These are phyloP conservation scores for Rhyacophila brunnea DNA, from an alignment of 1,140 invertebrate species.

Conservation along the genomic window DNA sequence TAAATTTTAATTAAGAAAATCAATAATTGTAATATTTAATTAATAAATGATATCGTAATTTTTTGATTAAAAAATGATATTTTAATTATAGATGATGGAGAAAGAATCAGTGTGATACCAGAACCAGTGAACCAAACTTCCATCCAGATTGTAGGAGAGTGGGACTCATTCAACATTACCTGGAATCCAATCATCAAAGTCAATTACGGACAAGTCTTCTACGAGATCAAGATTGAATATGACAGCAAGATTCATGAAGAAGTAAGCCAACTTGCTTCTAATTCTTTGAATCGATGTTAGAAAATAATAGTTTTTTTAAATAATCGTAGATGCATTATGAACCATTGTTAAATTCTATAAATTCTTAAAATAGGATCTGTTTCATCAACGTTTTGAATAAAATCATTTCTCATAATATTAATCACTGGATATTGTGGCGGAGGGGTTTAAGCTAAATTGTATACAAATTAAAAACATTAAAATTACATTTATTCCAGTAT, in stretches of 20 bases:
- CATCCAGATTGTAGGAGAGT: constrained; percentile 67
- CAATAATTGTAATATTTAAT: too few relatives aligned
- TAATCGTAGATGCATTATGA: too few relatives aligned
- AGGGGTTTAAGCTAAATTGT: too few relatives aligned
- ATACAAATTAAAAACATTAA: neutral
- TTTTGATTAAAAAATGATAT: too few relatives aligned
- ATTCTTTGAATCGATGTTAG: neutral
- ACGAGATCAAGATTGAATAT: constrained; percentile 72
- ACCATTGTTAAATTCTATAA: too few relatives aligned
- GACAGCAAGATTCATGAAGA: constrained; percentile 45
- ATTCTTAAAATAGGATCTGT: too few relatives aligned
- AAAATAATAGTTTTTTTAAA: neutral
- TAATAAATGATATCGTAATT: too few relatives aligned
- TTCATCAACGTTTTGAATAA: too few relatives aligned
- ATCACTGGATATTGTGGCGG: too few relatives aligned
- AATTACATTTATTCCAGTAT: constrained; percentile 38
- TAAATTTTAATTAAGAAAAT: neutral
- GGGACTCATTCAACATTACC: constrained; percentile 74
- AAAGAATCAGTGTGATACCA: constrained; percentile 67
- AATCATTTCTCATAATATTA: too few relatives aligned
- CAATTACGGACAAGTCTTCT: constrained; percentile 80
- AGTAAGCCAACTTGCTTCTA: constrained; percentile 34
- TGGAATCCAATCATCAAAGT: constrained; percentile 73
- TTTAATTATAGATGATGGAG: constrained; percentile 35
- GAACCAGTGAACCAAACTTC: constrained; percentile 60